Base-by-base conservation (phyloP, 2,113 vertebrate genomes). In the Calyptommatus sinebrachiatus region DNA sequence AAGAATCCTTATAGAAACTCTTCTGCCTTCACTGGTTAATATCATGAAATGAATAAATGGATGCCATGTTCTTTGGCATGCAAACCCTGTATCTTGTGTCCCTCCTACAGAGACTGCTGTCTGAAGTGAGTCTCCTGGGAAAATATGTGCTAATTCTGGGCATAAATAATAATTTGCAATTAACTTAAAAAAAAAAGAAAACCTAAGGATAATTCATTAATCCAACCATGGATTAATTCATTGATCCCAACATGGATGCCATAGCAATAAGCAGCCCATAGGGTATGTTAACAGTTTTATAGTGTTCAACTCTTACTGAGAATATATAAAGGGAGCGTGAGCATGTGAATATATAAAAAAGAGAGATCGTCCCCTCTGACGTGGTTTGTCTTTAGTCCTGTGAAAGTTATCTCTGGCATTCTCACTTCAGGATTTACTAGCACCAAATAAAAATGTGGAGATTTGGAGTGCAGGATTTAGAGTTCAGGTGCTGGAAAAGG, bases 81-180 rank as follows among this genome's bases (percentile, higher is more conserved):
- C 24, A 70, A 61, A 8, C 63, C 31, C 28, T 48, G n/a, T 63
- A 78, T 63, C 63, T 41, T 41, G 2, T 79, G 65, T 31, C 71
- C 35, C 81, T 1, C 1, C 73, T 72, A 87, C 26, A 46, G n/a
- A 66, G 83, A 29, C 77, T 79, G 57, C 81, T 87, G 81, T 71
- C 71, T 89, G 75, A 85, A 68, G 77, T 85, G 67, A 71, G 84
- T 86, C 85, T 63, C 65, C 73, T 11, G 21, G 35, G 67, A 83
- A 70, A 85, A 84, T 79, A 86, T 75, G 57, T 88, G 77, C 67
- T 79, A 77, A 62, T 16, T n/a, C 77, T 80, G 84, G 80, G 80
- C 63, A 4, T 84, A 86, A 80, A 73, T 84, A 83, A 84, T 63
- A 65, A 79, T 57, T 86, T 86, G 50, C 87, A 83, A 69, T 81